Base-by-base conservation (phyloP, 2,888 invertebrate genomes). In the Cryptocheilus praepositus region DNA sequence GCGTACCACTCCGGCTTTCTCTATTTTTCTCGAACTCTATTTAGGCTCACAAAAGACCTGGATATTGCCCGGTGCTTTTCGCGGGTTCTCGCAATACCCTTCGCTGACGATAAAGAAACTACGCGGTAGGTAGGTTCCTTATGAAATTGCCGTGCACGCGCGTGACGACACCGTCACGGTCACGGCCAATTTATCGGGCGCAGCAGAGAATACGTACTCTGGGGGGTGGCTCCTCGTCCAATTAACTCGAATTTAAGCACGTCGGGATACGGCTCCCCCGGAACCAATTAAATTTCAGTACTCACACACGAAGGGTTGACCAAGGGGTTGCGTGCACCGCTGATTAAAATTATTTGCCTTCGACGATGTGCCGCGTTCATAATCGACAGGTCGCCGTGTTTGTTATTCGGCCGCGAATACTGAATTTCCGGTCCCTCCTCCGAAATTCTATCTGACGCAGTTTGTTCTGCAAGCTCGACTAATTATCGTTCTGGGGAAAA, bases 161-260 rank as follows among this genome's bases (percentile, higher is more conserved):
- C n/a, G 49, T 22, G 53, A 53, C 53, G 53, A 53, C 53, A 25
- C 15, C 53, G 53, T 22, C 53, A 25, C 53, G 21, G 49, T 49
- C 49, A 49, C 49, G 49, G 25, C 22, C 15, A 53, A 53, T 53
- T 53, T 53, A 53, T 53, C 53, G 22, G 36, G 22, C 22, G 25
- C 25, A 36, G 36, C 49, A 8, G 4, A 49, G 49, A n/a, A n/a
- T 49, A 49, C 49, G n/a, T 16, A 7, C 16, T 15, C 4, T 5
- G 3, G 25, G 25, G 25, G 25, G 21, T 25, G 5, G 5, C 16
- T 19, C 22, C 53, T 21, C 25, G 53, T 53, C 53, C 53, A 53
- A 53, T 53, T 53, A 53, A 53, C 53, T 53, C 22, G 53, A 53
- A 53, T 53, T 19, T 53, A 53, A 53, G 53, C 53, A 53, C 22